Evolutionary conservation across 2,113 vertebrate species (phyloP), one percentile per base, ranked within the genome.

Genomic region (Cololabis saira): DNA sequence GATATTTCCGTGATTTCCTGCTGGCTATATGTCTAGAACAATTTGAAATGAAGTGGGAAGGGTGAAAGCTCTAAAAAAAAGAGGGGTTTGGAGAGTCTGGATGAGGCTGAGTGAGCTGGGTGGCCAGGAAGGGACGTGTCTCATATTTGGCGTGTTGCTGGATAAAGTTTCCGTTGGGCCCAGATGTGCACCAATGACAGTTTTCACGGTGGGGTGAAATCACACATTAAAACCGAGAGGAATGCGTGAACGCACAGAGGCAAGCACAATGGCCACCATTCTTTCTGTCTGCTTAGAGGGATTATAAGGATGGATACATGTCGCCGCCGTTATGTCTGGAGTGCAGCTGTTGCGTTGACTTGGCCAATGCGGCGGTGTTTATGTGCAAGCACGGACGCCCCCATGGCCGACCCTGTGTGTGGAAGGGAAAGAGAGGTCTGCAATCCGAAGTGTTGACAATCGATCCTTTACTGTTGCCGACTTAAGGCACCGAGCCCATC

Each of bases 241-340:
- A 71, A 83, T 76, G 71, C 10, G 4, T 30, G 40, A 52, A 60
- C 30, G 55, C 55, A 59, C 67, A 77, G 11, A 53, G 44, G 50
- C 17, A 51, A 13, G 78, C 53, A 87, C 86, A 88, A 82, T 89
- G 77, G 65, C 63, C 52, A 71, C 66, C 75, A 87, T 89, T 87
- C 80, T 82, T 47, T 18, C 47, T 67, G 45, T 61, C 45, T 53
- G 58, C 71, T 76, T 50, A 9, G 62, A 71, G 81, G 82, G 90
- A 89, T 91, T 90, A 89, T n/a, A 75, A 62, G 67, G 67, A 83
- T 76, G 83, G 70, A 65, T 85, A 71, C 74, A n/a, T 87, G 88
- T 87, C 78, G 80, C 84, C 84, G 77, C 67, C 71, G 54, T 81
- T 76, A 72, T 83, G 87, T 88, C 87, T 91, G 81, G 71, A 57